A percentile compares a stretch with the other conserved stretches of the same genome.
phyloP scores from a whole-genome alignment of 2,888 invertebrate species.

The Scaptomyza flava region DNA sequence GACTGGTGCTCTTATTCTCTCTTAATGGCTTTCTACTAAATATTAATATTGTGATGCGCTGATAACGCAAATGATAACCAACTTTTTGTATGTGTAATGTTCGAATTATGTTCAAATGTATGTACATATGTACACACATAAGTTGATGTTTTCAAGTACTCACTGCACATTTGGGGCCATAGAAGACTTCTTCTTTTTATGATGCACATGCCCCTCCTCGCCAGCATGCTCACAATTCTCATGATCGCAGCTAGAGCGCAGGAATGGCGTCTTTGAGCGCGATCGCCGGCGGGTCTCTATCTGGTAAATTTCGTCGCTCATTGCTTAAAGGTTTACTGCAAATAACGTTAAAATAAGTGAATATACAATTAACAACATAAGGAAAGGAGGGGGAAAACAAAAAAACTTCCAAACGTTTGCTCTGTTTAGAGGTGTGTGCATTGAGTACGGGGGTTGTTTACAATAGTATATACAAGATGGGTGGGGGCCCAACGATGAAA shows the following conservation, averaged over 20 bases:
- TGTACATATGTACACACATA: neutral
- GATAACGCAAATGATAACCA: constrained; percentile 11
- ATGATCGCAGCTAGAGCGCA: constrained; percentile 86
- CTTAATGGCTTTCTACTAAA: neutral
- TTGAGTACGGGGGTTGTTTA: constrained; percentile 68
- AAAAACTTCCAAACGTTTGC: constrained; percentile 26
- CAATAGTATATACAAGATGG: constrained; percentile 22
- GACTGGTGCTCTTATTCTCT: neutral
- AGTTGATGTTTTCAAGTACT: constrained; percentile 55
- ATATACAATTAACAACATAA: constrained; percentile 36
- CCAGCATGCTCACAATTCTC: constrained; percentile 86
- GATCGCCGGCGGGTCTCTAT: constrained; percentile 88
- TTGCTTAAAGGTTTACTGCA: constrained; percentile 48
- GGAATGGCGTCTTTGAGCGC: constrained; percentile 89
- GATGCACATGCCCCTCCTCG: constrained; percentile 85
- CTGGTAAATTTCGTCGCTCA: constrained; percentile 77
- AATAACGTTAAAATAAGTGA: constrained; percentile 6
- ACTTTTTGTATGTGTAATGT: neutral
- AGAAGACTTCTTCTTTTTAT: constrained; percentile 83
- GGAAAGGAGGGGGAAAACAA: constrained; percentile 14
- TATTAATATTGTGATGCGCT: neutral
- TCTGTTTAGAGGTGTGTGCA: constrained; percentile 8
- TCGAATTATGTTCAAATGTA: neutral
- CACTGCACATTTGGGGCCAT: constrained; percentile 80
- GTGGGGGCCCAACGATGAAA: constrained; percentile 2